phyloP scores from a whole-genome alignment of 1,140 invertebrate genomes.

The Drosophila santomea region DNA sequence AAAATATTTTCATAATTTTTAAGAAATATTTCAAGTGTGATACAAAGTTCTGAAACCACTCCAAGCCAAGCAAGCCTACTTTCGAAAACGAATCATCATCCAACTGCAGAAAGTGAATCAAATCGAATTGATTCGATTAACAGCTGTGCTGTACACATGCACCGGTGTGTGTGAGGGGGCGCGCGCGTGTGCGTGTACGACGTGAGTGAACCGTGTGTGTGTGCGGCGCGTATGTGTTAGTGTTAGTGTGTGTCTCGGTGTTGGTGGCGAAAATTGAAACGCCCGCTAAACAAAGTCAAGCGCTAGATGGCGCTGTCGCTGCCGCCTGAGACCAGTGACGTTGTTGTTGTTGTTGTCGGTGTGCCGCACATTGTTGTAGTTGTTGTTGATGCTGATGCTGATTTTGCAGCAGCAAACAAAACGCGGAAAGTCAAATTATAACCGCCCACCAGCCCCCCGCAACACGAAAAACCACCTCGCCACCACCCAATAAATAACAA shows the following conservation, averaged over 20 bases:
- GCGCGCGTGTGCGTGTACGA: slow-evolving; percentile 10
- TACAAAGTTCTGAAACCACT: neutral
- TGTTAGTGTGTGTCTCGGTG: neutral
- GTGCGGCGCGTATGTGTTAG: slow-evolving; percentile 14
- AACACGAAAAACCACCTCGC: slow-evolving; percentile 2
- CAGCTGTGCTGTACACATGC: slow-evolving; percentile 47
- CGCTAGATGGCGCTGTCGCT: slow-evolving; percentile 68
- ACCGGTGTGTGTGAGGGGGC: slow-evolving; percentile 28
- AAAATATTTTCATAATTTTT: slow-evolving; percentile 39
- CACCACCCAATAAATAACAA: slow-evolving; percentile 60
- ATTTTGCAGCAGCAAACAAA: slow-evolving; percentile 37
- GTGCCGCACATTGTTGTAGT: slow-evolving; percentile 14
- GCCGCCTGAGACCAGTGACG: slow-evolving; percentile 38
- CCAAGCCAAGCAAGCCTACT: slow-evolving; percentile 12
- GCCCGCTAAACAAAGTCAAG: slow-evolving; percentile 46
- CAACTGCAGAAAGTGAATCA: slow-evolving; percentile 7
- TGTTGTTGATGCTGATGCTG: slow-evolving; percentile 19
- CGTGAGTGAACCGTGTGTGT: slow-evolving; percentile 24
- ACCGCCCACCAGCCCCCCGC: slow-evolving; percentile 12
- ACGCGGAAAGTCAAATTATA: slow-evolving; percentile 58
- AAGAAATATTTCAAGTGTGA: slow-evolving; percentile 48
- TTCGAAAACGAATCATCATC: slow-evolving; percentile 17
- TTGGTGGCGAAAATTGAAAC: slow-evolving; percentile 20
- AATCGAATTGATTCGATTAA: slow-evolving; percentile 26
- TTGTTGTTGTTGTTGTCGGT: slow-evolving; percentile 34